Evolutionary conservation across 2,797 vertebrate species (phyloP).

Genomic region (Eidolon dupreanum): DNA sequence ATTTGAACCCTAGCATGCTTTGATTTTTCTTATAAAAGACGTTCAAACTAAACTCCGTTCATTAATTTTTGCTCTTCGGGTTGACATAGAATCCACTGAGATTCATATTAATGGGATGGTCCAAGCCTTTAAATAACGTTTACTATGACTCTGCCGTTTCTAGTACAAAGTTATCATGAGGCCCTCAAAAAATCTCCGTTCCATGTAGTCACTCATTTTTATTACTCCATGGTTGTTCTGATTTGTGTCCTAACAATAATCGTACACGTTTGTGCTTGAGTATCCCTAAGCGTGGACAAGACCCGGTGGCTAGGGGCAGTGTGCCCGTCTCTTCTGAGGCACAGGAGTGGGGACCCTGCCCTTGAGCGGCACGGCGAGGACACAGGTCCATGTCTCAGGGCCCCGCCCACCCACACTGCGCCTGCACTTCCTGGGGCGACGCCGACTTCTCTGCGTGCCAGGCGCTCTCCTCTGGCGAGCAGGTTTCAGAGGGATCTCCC

Average conservation of each 20-base stretch:
- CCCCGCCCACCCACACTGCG: neutral
- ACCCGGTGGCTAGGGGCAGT: neutral
- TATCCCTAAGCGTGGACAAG: neutral
- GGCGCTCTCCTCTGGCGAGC: neutral
- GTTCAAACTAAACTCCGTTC: neutral
- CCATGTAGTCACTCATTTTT: neutral
- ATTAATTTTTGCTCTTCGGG: neutral
- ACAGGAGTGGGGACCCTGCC: neutral
- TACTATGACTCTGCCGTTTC: neutral
- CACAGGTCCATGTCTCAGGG: neutral
- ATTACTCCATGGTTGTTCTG: neutral
- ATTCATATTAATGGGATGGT: neutral
- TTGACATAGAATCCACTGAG: neutral
- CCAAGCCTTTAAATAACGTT: neutral
- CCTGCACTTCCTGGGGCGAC: neutral
- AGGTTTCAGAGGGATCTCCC: neutral
- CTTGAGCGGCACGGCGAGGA: neutral
- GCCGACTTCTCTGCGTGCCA: fast-evolving
- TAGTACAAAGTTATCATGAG: neutral
- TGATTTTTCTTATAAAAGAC: neutral
- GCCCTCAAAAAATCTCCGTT: neutral
- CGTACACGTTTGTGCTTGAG: neutral
- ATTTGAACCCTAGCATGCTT: neutral
- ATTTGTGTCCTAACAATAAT: neutral
- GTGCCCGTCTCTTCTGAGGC: neutral